Evolutionary conservation across 2,888 invertebrate species (phyloP).

Genomic region (Micoletzkya japonica): DNA sequence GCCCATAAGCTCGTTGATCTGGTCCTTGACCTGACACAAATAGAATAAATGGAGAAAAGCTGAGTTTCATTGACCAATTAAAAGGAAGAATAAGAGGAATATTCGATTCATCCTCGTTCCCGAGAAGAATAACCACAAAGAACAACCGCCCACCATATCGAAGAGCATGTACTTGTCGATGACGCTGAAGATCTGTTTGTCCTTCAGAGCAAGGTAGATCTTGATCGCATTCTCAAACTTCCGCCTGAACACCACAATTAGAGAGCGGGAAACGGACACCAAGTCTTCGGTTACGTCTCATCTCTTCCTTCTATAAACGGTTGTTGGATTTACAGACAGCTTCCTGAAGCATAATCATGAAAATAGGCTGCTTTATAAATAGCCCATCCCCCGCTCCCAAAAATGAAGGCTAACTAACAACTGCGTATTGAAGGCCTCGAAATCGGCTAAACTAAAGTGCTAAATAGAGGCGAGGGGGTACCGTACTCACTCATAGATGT

Average conservation of each 20-base stretch:
- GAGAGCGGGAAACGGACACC: too few relatives aligned
- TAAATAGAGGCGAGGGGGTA: slow-evolving; percentile 1
- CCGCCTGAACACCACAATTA: not conserved
- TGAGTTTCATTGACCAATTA: not conserved
- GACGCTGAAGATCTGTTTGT: slow-evolving; percentile 57
- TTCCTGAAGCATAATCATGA: too few relatives aligned
- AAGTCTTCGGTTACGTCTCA: too few relatives aligned
- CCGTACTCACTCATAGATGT: slow-evolving; percentile 46
- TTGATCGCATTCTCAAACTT: slow-evolving; percentile 44
- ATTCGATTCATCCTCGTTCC: not conserved
- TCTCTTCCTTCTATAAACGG: too few relatives aligned
- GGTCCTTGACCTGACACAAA: slow-evolving; percentile 52
- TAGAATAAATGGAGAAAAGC: too few relatives aligned
- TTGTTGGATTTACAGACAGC: too few relatives aligned
- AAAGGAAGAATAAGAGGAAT: not conserved
- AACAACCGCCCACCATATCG: slow-evolving; percentile 30
- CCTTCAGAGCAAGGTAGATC: slow-evolving; percentile 51
- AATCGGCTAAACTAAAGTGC: too few relatives aligned
- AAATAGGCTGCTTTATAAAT: too few relatives aligned
- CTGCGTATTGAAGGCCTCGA: too few relatives aligned
- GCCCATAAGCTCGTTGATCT: slow-evolving; percentile 60
- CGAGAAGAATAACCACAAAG: not conserved
- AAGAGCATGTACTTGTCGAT: slow-evolving; percentile 61
- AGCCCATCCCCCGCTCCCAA: too few relatives aligned
- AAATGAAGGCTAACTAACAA: too few relatives aligned